A percentile compares a stretch with the other conserved stretches of the same genome.
Evolutionary conservation across 2,888 invertebrate species (phyloP).

Genomic region (Anorthoa munda): DNA sequence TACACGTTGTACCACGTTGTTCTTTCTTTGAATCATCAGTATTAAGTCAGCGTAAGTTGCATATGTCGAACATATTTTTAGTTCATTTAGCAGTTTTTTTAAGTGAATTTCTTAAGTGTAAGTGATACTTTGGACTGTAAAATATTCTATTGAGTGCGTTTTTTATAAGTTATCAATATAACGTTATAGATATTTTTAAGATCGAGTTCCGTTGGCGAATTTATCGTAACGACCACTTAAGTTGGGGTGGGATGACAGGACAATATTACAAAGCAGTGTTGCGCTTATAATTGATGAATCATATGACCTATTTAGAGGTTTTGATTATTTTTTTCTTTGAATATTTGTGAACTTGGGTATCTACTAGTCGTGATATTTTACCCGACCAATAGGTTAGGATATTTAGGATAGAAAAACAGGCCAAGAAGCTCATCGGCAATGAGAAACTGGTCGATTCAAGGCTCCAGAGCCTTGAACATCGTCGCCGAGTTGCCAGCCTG

Average conservation of each 20-base stretch:
- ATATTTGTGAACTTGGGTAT: too few relatives aligned
- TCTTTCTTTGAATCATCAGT: constrained; percentile 56
- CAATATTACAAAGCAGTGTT: neutral
- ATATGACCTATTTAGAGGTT: neutral
- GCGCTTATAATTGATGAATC: too few relatives aligned
- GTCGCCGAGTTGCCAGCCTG: too few relatives aligned
- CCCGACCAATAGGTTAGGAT: too few relatives aligned
- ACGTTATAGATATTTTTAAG: neutral
- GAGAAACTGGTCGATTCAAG: too few relatives aligned
- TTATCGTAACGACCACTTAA: neutral
- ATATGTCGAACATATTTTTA: constrained; percentile 34
- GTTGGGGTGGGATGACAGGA: neutral
- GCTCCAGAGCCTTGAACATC: too few relatives aligned
- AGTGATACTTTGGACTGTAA: constrained; percentile 27
- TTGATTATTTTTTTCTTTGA: neutral
- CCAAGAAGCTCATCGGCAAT: too few relatives aligned
- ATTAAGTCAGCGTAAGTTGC: constrained; percentile 18
- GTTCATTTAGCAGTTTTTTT: constrained; percentile 25
- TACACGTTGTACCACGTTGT: constrained; percentile 44
- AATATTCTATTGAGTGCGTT: neutral
- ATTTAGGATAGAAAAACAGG: too few relatives aligned
- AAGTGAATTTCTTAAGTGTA: constrained; percentile 27
- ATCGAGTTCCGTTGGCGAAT: neutral
- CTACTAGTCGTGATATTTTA: too few relatives aligned
- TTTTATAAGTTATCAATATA: neutral